Percentiles rank a stretch among this genome's conserved stretches.
These are phyloP conservation scores for Oceanodroma tethys DNA, from an alignment of 2,113 vertebrate genomes.

Conservation along the genomic window DNA sequence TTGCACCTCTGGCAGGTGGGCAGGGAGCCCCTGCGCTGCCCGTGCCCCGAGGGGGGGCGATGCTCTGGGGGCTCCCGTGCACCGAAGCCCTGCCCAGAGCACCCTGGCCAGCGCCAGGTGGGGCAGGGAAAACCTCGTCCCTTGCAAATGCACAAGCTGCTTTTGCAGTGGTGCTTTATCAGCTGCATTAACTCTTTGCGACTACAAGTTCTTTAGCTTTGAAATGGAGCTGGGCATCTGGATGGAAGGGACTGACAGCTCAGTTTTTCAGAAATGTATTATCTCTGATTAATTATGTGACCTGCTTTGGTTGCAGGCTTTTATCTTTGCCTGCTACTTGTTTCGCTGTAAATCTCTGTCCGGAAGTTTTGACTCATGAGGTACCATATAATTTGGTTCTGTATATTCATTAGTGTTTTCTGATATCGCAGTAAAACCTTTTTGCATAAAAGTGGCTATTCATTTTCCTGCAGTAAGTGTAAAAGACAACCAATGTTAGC, in stretches of 20 bases:
- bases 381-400: neutral
- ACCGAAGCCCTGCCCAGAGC: neutral
- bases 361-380: neutral
- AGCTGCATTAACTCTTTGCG: neutral
- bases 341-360: conserved; percentile 27
- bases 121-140: accelerated
- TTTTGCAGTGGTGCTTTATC: neutral
- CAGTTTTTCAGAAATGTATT: conserved; percentile 17
- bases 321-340: neutral
- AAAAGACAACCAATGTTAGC: neutral
- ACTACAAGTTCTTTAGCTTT: neutral
- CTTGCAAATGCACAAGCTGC: neutral
- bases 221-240: neutral
- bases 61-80: neutral
- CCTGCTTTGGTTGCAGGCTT: neutral
- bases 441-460: conserved; percentile 36
- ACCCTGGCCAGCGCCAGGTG: neutral
- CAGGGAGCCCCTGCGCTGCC: neutral
- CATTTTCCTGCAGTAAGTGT: neutral
- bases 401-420: conserved; percentile 9
- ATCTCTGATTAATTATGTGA: neutral
- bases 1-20: neutral
- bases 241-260: conserved; percentile 2
- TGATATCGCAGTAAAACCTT: neutral
- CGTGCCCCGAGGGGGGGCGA: accelerated